Conservation (phyloP, 2,888 invertebrate species). For the Ametastegia equiseti region DNA sequence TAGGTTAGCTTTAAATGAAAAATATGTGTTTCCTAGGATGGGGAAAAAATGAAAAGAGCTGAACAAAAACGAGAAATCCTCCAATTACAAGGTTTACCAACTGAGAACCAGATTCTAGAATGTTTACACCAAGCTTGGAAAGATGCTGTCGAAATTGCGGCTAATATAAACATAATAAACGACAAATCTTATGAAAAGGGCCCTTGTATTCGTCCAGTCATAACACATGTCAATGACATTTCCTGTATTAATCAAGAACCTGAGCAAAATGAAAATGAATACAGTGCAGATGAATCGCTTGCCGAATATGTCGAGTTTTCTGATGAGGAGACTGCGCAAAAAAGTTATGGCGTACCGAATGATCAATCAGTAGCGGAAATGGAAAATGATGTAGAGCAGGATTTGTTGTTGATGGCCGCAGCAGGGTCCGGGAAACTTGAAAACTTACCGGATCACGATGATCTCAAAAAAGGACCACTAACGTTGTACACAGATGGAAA, state of each 20-base stretch:
- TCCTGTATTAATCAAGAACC: not conserved
- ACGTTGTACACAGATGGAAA: not conserved
- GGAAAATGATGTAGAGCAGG: not conserved
- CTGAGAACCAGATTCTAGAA: not conserved
- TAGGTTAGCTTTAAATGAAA: not conserved
- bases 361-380: not conserved
- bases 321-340: too few relatives aligned
- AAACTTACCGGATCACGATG: not conserved
- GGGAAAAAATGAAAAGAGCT: not conserved
- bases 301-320: not conserved
- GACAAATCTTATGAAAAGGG: not conserved
- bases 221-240: not conserved
- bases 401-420: not conserved
- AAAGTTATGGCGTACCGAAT: not conserved
- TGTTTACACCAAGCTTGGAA: not conserved
- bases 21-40: conserved; percentile 26
- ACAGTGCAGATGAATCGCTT: not conserved
- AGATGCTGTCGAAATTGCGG: not conserved
- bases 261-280: not conserved
- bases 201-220: not conserved
- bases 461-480: not conserved
- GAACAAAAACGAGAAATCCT: not conserved
- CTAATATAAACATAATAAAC: not conserved
- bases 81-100: not conserved
- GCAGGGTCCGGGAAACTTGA: not conserved